phyloP scores from a whole-genome alignment of 2,888 invertebrate genomes.

The Netelia inedita region DNA sequence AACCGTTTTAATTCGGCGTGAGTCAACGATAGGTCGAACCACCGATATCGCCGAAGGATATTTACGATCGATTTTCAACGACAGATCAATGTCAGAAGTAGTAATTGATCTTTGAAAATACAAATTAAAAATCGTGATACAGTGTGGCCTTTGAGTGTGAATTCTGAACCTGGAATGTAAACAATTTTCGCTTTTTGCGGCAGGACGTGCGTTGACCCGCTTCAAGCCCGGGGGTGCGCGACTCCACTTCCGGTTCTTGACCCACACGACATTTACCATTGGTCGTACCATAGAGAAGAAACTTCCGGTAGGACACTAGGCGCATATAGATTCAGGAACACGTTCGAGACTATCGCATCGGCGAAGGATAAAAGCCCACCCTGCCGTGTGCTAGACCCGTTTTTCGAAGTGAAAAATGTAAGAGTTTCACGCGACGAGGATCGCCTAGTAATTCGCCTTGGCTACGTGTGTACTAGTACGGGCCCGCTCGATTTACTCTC shows the following conservation, averaged over 20 bases:
- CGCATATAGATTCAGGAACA: slow-evolving; percentile 43
- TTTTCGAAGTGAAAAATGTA: slow-evolving; percentile 60
- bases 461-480: not conserved
- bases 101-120: not conserved
- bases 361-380: slow-evolving; percentile 48
- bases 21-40: not conserved
- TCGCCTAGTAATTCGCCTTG: slow-evolving; percentile 40
- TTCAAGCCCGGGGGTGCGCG: too few species aligned
- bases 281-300: slow-evolving; percentile 23
- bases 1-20: not conserved
- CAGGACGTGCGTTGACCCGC: too few species aligned
- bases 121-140: not conserved
- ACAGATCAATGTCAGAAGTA: not conserved
- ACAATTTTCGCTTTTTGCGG: slow-evolving; percentile 1
- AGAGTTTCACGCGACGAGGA: slow-evolving; percentile 57
- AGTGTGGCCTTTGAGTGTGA: slow-evolving; percentile 17
- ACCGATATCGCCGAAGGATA: not conserved
- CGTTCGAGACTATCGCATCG: slow-evolving; percentile 40
- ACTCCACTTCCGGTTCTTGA: not conserved
- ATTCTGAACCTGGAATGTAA: slow-evolving; percentile 24
- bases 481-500: not conserved
- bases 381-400: slow-evolving; percentile 29
- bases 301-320: slow-evolving; percentile 3
- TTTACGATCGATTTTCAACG: not conserved
- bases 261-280: not conserved